Base-by-base conservation (phyloP, 92 coral and sea anemone species). In the Porites rus region DNA sequence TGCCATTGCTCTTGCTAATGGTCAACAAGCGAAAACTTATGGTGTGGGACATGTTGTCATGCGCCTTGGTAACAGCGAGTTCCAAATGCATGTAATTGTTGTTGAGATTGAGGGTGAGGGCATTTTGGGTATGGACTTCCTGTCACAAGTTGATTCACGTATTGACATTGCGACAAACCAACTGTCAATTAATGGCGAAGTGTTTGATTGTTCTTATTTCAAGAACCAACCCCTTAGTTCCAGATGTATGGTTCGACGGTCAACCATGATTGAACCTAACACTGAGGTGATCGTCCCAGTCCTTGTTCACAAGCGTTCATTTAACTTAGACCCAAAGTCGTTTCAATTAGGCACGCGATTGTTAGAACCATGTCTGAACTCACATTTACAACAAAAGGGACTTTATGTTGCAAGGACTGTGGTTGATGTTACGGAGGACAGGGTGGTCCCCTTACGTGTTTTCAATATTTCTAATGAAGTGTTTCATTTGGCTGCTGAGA, bases 41-140 rank as follows among this genome's bases (percentile, higher is more conserved):
- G 88, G 88, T 13, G 46, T 65, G 38, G 88, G 79, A 72, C 65
- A 76, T 25, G 65, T 70, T 25, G 65, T 70, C 18, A 61, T 89
- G 51, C 52, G 88, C 63, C 52, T 89, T 10, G 85, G 89, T 71
- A 72, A 65, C 24, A 78, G 63, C 4, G 89, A 89, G 70, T 74
- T 77, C 65, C 80, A 53, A 6, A 72, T 71, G 51, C 77, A 72
- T 64, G 88, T 83, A 4, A 31, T 79, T 67, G 92, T 83, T 25
- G 89, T 88, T 14, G 88, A 75, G 67, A 61, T 83, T 68, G 88
- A 88, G 74, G 92, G 84, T 59, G 87, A 72, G 63, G 88, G 77
- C 80, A 83, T 83, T 69, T 62, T 88, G 77, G 83, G 92, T 25
- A 88, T 88, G 88, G 92, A 88, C 66, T 83, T 83, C 19, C 76